A percentile compares a stretch with the other conserved stretches of the same genome.
These are phyloP conservation scores for Mus pahari DNA, from an alignment of 2,113 vertebrate genomes.

Conservation along the genomic window DNA sequence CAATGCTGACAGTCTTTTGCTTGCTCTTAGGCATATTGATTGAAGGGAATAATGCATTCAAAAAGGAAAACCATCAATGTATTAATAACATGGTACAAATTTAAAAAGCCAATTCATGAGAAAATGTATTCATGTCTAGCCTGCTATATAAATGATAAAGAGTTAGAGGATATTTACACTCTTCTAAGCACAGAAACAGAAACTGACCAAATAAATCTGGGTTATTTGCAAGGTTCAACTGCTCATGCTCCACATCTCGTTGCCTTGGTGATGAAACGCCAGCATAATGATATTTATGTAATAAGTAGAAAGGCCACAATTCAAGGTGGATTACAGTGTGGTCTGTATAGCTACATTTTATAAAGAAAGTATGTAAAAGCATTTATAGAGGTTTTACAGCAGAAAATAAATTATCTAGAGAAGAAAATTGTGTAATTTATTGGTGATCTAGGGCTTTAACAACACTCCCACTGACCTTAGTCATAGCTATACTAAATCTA, in stretches of 20 bases:
- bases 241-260: slow-evolving; percentile 43
- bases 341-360: slow-evolving; percentile 11
- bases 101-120: not conserved
- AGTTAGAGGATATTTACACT: slow-evolving; percentile 16
- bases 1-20: not conserved
- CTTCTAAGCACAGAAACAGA: not conserved
- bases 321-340: slow-evolving; percentile 51
- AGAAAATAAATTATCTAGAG: not conserved
- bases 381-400: not conserved
- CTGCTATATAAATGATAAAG: not conserved
- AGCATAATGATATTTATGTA: slow-evolving; percentile 65
- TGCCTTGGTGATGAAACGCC: slow-evolving; percentile 73
- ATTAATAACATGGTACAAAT: slow-evolving; percentile 19
- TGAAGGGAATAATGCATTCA: not conserved
- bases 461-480: slow-evolving; percentile 19
- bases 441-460: not conserved
- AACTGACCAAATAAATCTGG: slow-evolving; percentile 59
- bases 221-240: slow-evolving; percentile 47
- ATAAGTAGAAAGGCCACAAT: slow-evolving; percentile 69
- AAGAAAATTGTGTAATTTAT: slow-evolving; percentile 24
- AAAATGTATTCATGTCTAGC: not conserved
- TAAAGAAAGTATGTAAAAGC: not conserved
- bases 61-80: slow-evolving; percentile 1
- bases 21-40: not conserved
- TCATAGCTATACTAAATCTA: slow-evolving; percentile 13